These are phyloP conservation scores for Rhingia campestris DNA, from an alignment of 2,888 invertebrate species.

Conservation along the genomic window DNA sequence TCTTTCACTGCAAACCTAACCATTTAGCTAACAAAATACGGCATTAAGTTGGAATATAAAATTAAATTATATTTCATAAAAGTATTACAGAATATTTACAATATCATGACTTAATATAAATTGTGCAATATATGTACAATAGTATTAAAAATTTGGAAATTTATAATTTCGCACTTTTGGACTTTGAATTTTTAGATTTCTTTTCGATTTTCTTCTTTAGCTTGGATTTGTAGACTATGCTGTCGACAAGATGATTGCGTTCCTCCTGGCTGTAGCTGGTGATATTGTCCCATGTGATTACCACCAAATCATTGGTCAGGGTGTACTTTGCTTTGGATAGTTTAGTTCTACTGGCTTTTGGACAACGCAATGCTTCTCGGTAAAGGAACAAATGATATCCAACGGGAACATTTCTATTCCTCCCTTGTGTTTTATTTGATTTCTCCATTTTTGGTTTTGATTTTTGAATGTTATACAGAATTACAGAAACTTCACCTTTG, in stretches of 20 bases:
- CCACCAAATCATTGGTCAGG: constrained; percentile 16
- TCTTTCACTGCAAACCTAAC: no score
- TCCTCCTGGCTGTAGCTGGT: constrained; percentile 28
- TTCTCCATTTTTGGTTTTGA: background rate
- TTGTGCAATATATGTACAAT: no score
- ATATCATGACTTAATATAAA: no score
- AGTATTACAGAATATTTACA: no score
- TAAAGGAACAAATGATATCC: constrained; percentile 36
- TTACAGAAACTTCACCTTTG: no score
- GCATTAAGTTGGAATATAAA: no score
- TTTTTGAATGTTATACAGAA: no score
- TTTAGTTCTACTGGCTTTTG: background rate
- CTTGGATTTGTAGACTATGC: constrained; percentile 23
- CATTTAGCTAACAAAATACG: no score
- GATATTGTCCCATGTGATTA: constrained; percentile 22
- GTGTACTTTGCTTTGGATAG: constrained; percentile 13
- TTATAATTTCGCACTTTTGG: no score
- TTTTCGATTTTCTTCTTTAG: constrained; percentile 17
- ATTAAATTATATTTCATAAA: no score
- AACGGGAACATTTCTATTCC: background rate
- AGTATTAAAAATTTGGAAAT: no score
- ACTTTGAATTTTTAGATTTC: no score
- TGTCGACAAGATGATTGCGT: constrained; percentile 26
- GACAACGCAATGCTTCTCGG: constrained; percentile 13
- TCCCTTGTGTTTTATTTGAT: background rate